phyloP scores from a whole-genome alignment of 2,113 vertebrate species.

The Cacatua alba region DNA sequence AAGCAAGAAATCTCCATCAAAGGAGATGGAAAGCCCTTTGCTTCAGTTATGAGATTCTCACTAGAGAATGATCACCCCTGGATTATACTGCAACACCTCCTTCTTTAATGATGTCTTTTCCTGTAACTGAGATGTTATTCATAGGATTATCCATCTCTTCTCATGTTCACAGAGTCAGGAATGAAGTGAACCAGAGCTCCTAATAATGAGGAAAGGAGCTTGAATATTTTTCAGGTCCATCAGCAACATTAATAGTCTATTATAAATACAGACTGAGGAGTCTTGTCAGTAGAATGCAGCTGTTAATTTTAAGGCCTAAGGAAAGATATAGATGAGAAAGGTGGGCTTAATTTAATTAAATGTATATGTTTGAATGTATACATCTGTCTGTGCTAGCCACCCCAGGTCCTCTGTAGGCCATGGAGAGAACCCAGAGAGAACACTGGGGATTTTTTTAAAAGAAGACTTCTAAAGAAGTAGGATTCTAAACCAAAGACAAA shows the following conservation, averaged over 20 bases:
- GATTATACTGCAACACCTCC: background rate
- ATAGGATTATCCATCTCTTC: background rate
- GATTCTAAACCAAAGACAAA: background rate
- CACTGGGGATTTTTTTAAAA: background rate
- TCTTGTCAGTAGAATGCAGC: background rate
- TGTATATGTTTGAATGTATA: background rate
- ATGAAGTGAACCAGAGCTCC: background rate
- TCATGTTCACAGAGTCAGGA: background rate
- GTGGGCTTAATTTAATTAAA: background rate
- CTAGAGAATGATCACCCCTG: background rate
- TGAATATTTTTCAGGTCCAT: background rate
- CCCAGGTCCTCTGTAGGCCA: background rate
- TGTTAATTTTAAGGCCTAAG: background rate
- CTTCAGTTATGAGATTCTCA: background rate
- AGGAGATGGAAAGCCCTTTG: background rate
- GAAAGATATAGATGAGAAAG: background rate
- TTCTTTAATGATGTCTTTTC: background rate
- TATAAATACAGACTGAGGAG: background rate
- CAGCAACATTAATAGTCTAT: background rate
- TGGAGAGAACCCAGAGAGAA: background rate
- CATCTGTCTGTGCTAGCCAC: background rate
- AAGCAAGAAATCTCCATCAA: background rate
- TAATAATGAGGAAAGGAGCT: background rate
- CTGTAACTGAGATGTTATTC: background rate
- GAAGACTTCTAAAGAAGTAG: background rate